A percentile compares a stretch with the other conserved stretches of the same genome.
phyloP scores from a whole-genome alignment of 1,140 invertebrate genomes.

The Drosophila dunni region DNA sequence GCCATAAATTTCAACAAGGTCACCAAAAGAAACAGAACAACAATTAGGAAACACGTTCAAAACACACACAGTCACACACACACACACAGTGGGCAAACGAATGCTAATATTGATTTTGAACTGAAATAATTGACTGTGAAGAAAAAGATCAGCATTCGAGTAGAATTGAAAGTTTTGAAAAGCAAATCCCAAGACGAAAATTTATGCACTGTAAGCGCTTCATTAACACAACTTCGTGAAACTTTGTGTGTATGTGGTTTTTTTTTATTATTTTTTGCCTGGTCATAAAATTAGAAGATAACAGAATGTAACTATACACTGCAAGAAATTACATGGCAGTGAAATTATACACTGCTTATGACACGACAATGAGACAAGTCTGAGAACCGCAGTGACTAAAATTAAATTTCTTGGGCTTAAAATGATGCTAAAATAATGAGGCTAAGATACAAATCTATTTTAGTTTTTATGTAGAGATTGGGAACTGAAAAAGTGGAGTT shows the following conservation, averaged over 20 bases:
- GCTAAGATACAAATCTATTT: background rate
- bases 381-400: background rate
- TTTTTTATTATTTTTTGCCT: conserved; percentile 4
- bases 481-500: background rate
- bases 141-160: conserved; percentile 13
- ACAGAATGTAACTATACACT: conserved; percentile 40
- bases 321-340: background rate
- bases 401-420: background rate
- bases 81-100: conserved; percentile 24
- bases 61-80: background rate
- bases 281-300: conserved; percentile 27
- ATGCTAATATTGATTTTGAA: conserved; percentile 68
- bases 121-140: conserved; percentile 47
- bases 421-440: conserved; percentile 7
- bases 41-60: conserved; percentile 63
- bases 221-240: conserved; percentile 62
- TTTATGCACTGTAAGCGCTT: conserved; percentile 65
- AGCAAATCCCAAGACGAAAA: conserved; percentile 15
- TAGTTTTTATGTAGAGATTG: background rate
- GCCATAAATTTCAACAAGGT: conserved; percentile 80
- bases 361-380: background rate
- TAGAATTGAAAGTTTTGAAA: conserved; percentile 38
- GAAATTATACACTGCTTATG: background rate
- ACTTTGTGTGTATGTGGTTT: conserved; percentile 22
- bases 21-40: conserved; percentile 60